Evolutionary conservation across 2,797 vertebrate genomes (phyloP), one percentile per base, ranked within the genome.

Genomic region (Oryzias sinensis): DNA sequence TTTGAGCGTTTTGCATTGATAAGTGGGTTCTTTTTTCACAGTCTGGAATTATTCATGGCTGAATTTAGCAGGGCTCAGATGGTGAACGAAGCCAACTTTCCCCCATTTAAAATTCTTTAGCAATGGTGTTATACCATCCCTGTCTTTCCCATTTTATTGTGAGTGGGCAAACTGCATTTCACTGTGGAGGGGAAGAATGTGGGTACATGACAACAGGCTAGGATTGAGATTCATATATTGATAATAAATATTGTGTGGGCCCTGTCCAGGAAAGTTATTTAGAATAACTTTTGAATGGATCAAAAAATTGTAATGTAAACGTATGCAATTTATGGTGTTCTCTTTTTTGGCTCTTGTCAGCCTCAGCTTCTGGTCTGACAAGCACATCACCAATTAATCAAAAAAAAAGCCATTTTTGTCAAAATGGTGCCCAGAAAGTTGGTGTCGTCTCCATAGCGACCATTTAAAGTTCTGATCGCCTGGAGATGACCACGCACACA

Each of bases 91-190:
- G 89, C 90, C 91, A 93, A 92, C 74, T 92, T 93, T 91, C 90
- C 91, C 71, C 90, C 86, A 87, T 89, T 92, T 90, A 89, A 92
- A 91, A 93, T 92, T 91, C 90, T 86, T 85, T 76, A 83, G 87
- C 81, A 88, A 78, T 90, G 79, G 81, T 87, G 85, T 89, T 89
- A 83, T 88, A 87, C 83, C 87, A 82, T 90, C 82, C 74, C 82
- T 85, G 83, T 82, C 80, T 89, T 88, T 89, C 77, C 80, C 76
- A 88, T 88, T 88, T 87, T 74, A 75, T 76, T 41, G 71, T 76
- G 81, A 89, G 85, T 87, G 82, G 88, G 80, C 70, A 65, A 83
- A 76, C 76, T 77, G 79, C 70, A 81, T 76, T 87, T 86, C 66
- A 65, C 66, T 77, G 72, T 62, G 54, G 72, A 82, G 56, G 48